Evolutionary conservation across 1,140 invertebrate species (phyloP), one percentile per base, ranked within the genome.

Genomic region (Dreissena polymorpha): DNA sequence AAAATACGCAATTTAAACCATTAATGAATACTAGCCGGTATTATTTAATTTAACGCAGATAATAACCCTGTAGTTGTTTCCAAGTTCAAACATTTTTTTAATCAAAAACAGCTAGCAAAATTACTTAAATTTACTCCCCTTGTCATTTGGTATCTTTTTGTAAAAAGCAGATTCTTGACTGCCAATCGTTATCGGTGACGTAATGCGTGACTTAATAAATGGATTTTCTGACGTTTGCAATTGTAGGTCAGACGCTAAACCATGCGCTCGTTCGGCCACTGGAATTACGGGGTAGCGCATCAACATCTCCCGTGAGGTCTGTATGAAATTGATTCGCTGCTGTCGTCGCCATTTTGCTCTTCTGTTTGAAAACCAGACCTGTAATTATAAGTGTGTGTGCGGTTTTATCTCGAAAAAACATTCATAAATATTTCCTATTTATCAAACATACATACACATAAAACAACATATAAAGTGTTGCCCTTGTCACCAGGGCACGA

Each of bases 321-420:
- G 88, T 0, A 90, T 75, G n/a, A 91, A 84, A 18, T 84, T 88
- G 51, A 91, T 73, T 29, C 90, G 75, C 63, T 91, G 88, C 27
- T 87, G 89, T 0, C 99, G 95, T 69, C 98, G 95, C 97, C 98
- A 99, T 94, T 99, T 99, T 79, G 98, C 99, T 71, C 99, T 95
- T 75, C 98, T 95, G 94, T 99, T 99, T 53, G 97, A 98, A 94
- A 99, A 99, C 98, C 98, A 99, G 50, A 98, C 97, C 97, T 98
- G 94, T 18, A 85, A 83, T 50, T 72, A 65, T 53, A 67, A 67
- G 29, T 67, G 12, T 16, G 25, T 55, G 18, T 23, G 51, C 71
- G 53, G n/a, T 55, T 7, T n/a, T 55, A 14, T 18, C 39, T 21
- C 25, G 23, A n/a, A 18, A 27, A n/a, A 39, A 21, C 12, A 60